Base-by-base conservation (phyloP, 2,797 vertebrate species). In the Sebastes aleutianus region DNA sequence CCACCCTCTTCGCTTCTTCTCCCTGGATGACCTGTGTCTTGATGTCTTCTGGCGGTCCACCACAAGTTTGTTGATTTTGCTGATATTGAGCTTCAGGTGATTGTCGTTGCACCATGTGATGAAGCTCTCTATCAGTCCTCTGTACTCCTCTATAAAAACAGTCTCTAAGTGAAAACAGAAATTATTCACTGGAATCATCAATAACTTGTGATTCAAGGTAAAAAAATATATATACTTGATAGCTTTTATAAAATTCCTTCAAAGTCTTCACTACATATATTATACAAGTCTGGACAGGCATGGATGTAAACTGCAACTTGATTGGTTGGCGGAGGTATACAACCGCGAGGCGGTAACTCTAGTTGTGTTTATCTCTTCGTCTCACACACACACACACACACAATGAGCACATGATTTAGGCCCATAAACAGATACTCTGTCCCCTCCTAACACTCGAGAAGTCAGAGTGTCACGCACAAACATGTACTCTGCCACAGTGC, bases 391-490 rank as follows among this genome's bases (percentile, higher is more conserved):
- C 66, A n/a, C 80, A 59, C 70, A 70, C 66, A 61, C 72, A 70
- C 29, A 65, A 47, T 78, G 36, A 87, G 65, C 89, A 87, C 88
- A 88, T 90, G 84, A 88, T 83, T 87, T 67, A 58, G 36, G 53
- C 70, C 47, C 59, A 86, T 82, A 74, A 87, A 88, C 79, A 82
- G 81, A 77, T 64, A 63, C 72, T 79, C 61, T 86, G 65, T 84
- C 71, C 62, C n/a, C 22, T 76, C 83, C 65, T 71, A 72, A 81
- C 78, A 56, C 73, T 82, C 39, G 47, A 80, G 34, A 76, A 78
- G 75, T 39, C 22, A 20, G 59, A 62, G 69, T 76, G 79, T 90
- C 80, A 83, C 56, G 61, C 81, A 85, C 74, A 82, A 83, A 86
- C 68, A 74, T 77, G 68, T 59, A 62, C 70, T 70, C 36, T 53